phyloP scores from a whole-genome alignment of 2,113 vertebrate species.

The Chlamydotis undulata region DNA sequence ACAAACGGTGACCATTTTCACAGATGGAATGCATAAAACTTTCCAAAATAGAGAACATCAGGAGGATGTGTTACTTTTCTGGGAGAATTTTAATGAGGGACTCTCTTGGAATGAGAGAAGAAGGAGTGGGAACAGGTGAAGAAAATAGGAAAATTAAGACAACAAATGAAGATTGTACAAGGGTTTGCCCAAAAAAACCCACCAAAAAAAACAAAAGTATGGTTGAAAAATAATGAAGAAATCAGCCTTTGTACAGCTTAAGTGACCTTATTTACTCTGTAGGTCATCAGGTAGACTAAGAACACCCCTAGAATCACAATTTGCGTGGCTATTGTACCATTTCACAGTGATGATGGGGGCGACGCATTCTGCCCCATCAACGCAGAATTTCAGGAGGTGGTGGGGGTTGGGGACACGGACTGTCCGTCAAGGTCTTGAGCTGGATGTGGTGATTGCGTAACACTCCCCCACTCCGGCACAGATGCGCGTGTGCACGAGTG shows the following conservation, averaged over 20 bases:
- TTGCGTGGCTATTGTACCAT: accelerated
- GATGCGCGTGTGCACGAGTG: accelerated
- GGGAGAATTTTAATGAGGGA: background rate
- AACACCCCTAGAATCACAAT: constrained; percentile 4
- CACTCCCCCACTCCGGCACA: background rate
- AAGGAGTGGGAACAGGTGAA: background rate
- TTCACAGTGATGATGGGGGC: background rate
- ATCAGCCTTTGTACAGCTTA: constrained; percentile 49
- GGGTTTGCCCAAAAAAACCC: constrained; percentile 31
- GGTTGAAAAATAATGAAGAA: constrained; percentile 35
- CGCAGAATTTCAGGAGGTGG: too few relatives aligned
- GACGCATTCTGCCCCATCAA: background rate
- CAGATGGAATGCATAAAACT: constrained; percentile 54
- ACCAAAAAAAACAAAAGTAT: background rate
- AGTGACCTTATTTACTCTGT: constrained; percentile 36
- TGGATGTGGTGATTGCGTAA: background rate
- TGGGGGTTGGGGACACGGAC: accelerated
- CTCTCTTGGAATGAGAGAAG: background rate
- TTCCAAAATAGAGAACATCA: constrained; percentile 22
- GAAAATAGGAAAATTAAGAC: constrained; percentile 30
- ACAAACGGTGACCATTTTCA: constrained; percentile 51
- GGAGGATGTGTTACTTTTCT: constrained; percentile 63
- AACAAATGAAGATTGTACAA: constrained; percentile 9
- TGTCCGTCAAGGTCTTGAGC: background rate
- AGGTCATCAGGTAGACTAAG: background rate